Percentiles rank a stretch among this genome's conserved stretches.
These are phyloP conservation scores for Mactra quadrangularis DNA, from an alignment of 1,140 invertebrate genomes.

Conservation along the genomic window DNA sequence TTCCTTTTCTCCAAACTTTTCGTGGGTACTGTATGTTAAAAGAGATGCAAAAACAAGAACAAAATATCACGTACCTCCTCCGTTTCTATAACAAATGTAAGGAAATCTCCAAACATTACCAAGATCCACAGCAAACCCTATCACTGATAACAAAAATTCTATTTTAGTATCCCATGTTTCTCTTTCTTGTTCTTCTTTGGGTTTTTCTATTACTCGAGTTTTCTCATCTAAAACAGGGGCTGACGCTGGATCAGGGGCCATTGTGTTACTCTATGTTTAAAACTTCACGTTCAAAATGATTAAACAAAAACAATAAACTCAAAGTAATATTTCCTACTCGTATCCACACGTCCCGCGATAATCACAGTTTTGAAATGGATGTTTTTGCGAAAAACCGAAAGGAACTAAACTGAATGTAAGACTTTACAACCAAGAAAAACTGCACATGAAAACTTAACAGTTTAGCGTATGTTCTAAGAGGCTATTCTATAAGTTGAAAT, in stretches of 20 bases:
- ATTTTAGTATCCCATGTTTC: conserved; percentile 90
- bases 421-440: no score
- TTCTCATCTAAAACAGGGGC: conserved; percentile 71
- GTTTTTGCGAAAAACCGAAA: no score
- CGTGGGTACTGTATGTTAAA: no score
- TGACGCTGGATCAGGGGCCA: conserved; percentile 62
- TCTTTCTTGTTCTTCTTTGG: conserved; percentile 70
- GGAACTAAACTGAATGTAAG: no score
- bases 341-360: no score
- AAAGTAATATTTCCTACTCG: neutral
- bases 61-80: conserved; percentile 74
- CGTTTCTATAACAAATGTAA: conserved; percentile 82
- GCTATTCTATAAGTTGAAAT: no score
- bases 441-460: no score
- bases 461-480: no score
- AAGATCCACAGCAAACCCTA: conserved; percentile 94
- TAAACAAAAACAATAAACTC: neutral
- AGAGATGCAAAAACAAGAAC: no score
- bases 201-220: conserved; percentile 70
- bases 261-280: no score
- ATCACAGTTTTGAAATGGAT: no score
- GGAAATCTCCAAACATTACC: conserved; percentile 92
- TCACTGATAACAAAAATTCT: conserved; percentile 93
- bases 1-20: no score
- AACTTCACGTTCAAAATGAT: neutral